phyloP scores from a whole-genome alignment of 2,797 vertebrate species.

The Sternarchorhynchus goeldii region DNA sequence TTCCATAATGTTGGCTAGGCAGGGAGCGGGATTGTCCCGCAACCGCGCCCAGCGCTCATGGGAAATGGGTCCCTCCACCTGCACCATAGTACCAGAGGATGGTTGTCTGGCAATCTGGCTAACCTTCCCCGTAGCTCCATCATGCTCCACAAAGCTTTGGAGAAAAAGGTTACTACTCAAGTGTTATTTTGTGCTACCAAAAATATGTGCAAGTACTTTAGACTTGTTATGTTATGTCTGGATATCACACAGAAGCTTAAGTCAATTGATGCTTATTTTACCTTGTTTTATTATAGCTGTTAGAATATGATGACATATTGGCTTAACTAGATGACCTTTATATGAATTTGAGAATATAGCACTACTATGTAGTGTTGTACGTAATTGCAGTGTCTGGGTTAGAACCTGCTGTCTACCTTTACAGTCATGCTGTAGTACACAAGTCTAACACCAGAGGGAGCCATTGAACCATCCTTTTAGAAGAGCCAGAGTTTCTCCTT shows the following conservation, averaged over 20 bases:
- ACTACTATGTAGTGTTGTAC: background rate
- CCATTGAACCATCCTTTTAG: constrained; percentile 14
- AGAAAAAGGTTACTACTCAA: too few relatives aligned
- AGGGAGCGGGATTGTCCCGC: too few relatives aligned
- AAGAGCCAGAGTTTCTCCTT: background rate
- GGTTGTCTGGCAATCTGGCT: too few relatives aligned
- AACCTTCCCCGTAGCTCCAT: too few relatives aligned
- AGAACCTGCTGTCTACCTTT: background rate
- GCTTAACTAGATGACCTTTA: background rate
- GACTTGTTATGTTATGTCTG: too few relatives aligned
- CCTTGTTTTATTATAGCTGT: background rate
- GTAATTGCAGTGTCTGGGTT: background rate
- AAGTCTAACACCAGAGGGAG: constrained; percentile 48
- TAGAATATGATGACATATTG: background rate
- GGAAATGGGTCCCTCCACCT: too few relatives aligned
- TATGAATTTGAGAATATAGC: background rate
- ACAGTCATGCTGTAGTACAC: constrained; percentile 9
- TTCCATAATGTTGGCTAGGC: background rate
- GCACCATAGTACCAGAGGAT: too few relatives aligned
- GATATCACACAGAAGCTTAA: too few relatives aligned
- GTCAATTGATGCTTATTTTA: background rate
- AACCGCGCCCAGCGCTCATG: too few relatives aligned
- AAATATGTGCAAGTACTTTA: too few relatives aligned
- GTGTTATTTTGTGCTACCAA: too few relatives aligned
- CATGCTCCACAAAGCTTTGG: too few relatives aligned